Percentiles rank a stretch among this genome's conserved stretches.
Evolutionary conservation across 2,888 invertebrate genomes (phyloP).

Genomic region (Drosophila demipolita): DNA sequence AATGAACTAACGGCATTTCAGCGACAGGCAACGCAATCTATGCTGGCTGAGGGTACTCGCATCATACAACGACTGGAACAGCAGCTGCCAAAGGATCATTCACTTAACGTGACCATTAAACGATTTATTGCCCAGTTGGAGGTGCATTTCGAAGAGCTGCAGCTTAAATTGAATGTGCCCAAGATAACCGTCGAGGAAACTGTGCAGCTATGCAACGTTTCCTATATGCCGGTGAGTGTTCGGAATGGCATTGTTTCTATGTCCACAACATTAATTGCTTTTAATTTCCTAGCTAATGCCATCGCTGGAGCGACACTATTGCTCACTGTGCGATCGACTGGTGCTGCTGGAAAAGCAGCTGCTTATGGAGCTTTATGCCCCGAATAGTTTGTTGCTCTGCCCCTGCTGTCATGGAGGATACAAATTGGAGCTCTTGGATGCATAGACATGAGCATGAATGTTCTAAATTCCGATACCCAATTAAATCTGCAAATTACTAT

Average conservation of each 20-base stretch:
- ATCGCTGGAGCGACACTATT: constrained; percentile 69
- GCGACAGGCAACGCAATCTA: constrained; percentile 53
- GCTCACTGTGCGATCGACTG: constrained; percentile 71
- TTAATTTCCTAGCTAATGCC: constrained; percentile 50
- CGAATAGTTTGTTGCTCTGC: constrained; percentile 45
- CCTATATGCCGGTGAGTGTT: constrained; percentile 71
- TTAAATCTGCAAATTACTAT: constrained; percentile 20
- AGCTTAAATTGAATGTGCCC: constrained; percentile 11
- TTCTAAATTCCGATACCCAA: constrained; percentile 37
- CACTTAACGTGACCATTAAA: constrained; percentile 3
- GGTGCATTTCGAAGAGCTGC: constrained; percentile 42
- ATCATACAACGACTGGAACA: constrained; percentile 22
- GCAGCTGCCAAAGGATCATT: constrained; percentile 7
- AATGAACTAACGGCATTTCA: constrained; percentile 67
- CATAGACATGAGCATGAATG: constrained; percentile 48
- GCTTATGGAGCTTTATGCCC: constrained; percentile 70
- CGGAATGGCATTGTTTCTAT: too few species aligned
- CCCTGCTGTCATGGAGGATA: constrained; percentile 59
- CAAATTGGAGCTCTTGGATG: constrained; percentile 35
- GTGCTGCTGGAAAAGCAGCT: constrained; percentile 60
- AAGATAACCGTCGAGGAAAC: neutral
- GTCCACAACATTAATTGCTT: neutral
- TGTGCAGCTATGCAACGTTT: constrained; percentile 66
- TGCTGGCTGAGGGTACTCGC: constrained; percentile 35
- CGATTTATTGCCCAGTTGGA: constrained; percentile 28